phyloP scores from a whole-genome alignment of 2,113 vertebrate genomes.

The Rhodinocichla rosea region DNA sequence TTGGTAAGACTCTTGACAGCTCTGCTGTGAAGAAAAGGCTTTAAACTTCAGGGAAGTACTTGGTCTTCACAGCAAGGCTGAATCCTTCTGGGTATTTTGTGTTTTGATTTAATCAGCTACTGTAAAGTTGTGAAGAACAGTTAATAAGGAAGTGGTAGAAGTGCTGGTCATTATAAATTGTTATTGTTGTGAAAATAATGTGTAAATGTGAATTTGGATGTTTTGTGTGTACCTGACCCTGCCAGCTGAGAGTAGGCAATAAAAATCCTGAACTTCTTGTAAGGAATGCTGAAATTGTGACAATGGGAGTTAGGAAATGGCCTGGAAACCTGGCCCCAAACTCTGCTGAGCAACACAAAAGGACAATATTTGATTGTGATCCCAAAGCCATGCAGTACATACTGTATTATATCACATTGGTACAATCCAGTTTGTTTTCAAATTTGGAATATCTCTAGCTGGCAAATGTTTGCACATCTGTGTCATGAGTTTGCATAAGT shows the following conservation, averaged over 20 bases:
- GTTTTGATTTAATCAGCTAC: neutral
- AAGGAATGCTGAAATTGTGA: neutral
- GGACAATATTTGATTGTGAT: neutral
- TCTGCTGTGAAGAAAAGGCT: neutral
- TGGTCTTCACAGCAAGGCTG: neutral
- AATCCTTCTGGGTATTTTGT: neutral
- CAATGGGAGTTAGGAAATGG: neutral
- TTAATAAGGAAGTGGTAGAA: neutral
- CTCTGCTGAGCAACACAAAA: neutral
- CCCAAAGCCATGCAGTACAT: neutral
- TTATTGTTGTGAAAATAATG: neutral
- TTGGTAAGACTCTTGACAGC: neutral
- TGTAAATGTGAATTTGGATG: neutral
- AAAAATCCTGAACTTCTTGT: neutral
- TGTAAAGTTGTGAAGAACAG: neutral
- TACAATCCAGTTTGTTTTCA: neutral
- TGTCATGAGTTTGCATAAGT: neutral
- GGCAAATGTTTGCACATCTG: neutral
- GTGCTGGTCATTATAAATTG: neutral
- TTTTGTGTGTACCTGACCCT: neutral
- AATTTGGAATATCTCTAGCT: neutral
- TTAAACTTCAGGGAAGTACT: neutral
- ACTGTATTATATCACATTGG: neutral
- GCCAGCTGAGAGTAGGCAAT: no score
- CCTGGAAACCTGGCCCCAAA: neutral